A percentile compares a stretch with the other conserved stretches of the same genome.
phyloP scores from a whole-genome alignment of 2,113 vertebrate genomes.

The Stomatorhinus ivindoensis region DNA sequence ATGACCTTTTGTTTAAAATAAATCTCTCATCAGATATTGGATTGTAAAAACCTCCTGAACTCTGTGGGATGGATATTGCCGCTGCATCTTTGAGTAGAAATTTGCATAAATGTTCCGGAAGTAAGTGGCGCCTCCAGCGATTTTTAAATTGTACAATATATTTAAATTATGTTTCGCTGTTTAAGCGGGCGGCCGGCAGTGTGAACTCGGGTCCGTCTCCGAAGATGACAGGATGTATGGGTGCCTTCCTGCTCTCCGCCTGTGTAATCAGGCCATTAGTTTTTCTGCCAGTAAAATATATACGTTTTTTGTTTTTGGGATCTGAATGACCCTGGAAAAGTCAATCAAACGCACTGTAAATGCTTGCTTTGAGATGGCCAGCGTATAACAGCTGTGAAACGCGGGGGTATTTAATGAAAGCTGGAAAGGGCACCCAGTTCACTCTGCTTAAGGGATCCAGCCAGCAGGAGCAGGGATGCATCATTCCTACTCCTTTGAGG shows the following conservation, averaged over 20 bases:
- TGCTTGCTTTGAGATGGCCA: conserved; percentile 42
- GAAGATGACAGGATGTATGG: conserved; percentile 29
- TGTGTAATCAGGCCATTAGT: conserved; percentile 31
- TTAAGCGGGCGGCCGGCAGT: conserved; percentile 34
- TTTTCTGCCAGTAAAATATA: conserved; percentile 28
- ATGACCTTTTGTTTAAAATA: conserved; percentile 19
- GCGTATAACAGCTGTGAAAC: conserved; percentile 51
- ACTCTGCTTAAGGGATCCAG: conserved; percentile 25
- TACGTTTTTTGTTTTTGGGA: conserved; percentile 19
- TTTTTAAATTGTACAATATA: conserved; percentile 40
- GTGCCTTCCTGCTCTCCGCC: conserved; percentile 20
- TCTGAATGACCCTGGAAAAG: conserved; percentile 23
- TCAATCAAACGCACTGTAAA: conserved; percentile 48
- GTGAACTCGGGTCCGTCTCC: conserved; percentile 15
- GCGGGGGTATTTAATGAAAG: conserved; percentile 49
- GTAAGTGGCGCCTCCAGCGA: conserved; percentile 26
- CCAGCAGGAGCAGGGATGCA: too few species aligned
- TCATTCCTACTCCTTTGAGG: conserved; percentile 40
- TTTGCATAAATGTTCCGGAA: conserved; percentile 33
- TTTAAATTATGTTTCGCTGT: conserved; percentile 39
- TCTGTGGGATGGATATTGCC: conserved; percentile 21
- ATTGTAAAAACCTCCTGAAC: conserved; percentile 17
- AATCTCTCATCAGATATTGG: conserved; percentile 17
- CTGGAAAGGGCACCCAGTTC: conserved; percentile 50
- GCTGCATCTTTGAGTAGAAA: conserved; percentile 28